These are phyloP conservation scores for Halesus radiatus DNA, from an alignment of 1,140 invertebrate species.

Conservation along the genomic window DNA sequence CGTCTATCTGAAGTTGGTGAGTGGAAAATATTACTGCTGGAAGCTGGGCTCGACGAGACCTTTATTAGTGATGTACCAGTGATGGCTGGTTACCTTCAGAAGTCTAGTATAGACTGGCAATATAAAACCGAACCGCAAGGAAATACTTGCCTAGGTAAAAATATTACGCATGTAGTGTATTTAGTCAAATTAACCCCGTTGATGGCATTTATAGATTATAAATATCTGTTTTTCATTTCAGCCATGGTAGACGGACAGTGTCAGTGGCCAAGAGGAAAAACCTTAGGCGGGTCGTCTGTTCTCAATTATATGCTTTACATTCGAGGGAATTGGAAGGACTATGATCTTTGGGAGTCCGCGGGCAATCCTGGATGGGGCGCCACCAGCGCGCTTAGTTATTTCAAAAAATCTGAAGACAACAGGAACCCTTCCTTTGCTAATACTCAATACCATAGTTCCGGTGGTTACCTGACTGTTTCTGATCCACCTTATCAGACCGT, in stretches of 20 bases:
- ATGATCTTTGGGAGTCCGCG: conserved; percentile 89
- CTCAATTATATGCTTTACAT: conserved; percentile 98
- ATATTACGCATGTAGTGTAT: too few species aligned
- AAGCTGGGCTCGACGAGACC: conserved; percentile 94
- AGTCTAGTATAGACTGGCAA: conserved; percentile 91
- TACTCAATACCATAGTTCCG: conserved; percentile 71
- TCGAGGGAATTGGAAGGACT: conserved; percentile 85
- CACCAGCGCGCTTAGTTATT: conserved; percentile 88
- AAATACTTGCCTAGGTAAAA: conserved; percentile 79
- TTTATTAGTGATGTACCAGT: conserved; percentile 92
- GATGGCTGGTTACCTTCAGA: conserved; percentile 87
- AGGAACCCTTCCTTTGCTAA: conserved; percentile 83
- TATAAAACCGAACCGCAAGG: conserved; percentile 92
- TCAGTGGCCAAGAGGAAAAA: conserved; percentile 88
- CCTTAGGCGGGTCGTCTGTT: conserved; percentile 90
- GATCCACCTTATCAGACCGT: conserved; percentile 79
- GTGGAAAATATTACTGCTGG: conserved; percentile 85
- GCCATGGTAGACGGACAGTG: conserved; percentile 79
- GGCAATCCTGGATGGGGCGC: conserved; percentile 94
- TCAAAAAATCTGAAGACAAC: conserved; percentile 91
- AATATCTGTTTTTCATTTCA: too few species aligned
- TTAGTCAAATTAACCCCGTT: too few species aligned
- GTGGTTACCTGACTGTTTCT: conserved; percentile 71
- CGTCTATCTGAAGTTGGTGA: conserved; percentile 84
- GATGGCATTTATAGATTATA: too few species aligned